Evolutionary conservation across 2,797 vertebrate species (phyloP), one percentile per base, ranked within the genome.

Genomic region (Propithecus perrieri): DNA sequence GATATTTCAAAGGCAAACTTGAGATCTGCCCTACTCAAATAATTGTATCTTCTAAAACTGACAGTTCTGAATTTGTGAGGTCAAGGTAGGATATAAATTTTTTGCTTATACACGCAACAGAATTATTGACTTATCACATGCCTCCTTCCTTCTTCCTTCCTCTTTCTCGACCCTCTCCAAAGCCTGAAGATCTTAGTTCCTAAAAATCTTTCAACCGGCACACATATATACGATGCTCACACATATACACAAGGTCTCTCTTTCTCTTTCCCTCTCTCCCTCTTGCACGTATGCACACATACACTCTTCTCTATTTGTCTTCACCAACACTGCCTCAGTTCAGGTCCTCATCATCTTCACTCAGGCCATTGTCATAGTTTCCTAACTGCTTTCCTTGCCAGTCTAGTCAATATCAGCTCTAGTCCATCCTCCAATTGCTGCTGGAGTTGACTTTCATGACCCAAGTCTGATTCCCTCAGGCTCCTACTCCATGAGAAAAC

Each of bases 1-100:
- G 28, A 24, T 75, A 90, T 74, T 88, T 88, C 61, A 79, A 89
- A 96, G 50, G 50, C 43, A 78, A 92, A 90, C 50, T 17, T 93
- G 79, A 84, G 50, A 65, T 67, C 43, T 65, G 8, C 10, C 6
- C 18, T 22, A 71, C 7, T 22, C 63, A 71, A 85, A 74, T 63
- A 91, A 65, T 11, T 18, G 1, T 63, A 79, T 69, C 17, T 92
- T 89, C 55, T 91, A 84, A 91, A 91, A 76, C 28, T 48, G 38
- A 72, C 22, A 69, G n/a, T 46, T 72, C 63, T 87, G 20, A 86
- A 88, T 80, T 84, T 93, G n/a, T 84, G n/a, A 50, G 7, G 1
- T 63, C 76, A 4, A 7, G 15, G 22, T 48, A 69, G n/a, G 22
- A 13, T 43, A 50, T 69, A 90, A 84, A 59, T 79, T 85, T 48